Percentiles rank a stretch among this genome's conserved stretches.
Evolutionary conservation across 2,797 vertebrate species (phyloP).

Genomic region (Sylvilagus floridanus): DNA sequence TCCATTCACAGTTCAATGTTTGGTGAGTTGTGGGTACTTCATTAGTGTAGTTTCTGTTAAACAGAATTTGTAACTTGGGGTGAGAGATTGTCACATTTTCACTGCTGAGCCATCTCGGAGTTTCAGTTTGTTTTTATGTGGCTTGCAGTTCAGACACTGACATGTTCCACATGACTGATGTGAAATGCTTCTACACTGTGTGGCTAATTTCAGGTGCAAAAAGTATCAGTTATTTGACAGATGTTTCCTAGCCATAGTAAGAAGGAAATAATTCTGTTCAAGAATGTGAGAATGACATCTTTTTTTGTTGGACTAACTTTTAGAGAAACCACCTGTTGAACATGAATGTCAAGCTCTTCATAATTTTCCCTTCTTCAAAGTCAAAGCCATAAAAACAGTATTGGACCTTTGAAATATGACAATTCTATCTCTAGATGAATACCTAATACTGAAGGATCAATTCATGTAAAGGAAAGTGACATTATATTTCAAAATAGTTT

Average conservation of each 20-base stretch:
- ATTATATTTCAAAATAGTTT: constrained; percentile 21
- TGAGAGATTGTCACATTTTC: not conserved
- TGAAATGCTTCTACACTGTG: not conserved
- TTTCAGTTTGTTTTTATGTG: not conserved
- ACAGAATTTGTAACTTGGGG: not conserved
- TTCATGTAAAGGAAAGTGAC: not conserved
- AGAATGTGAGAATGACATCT: not conserved
- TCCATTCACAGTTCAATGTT: not conserved
- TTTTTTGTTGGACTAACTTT: not conserved
- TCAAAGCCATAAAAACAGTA: not conserved
- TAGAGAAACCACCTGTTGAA: not conserved
- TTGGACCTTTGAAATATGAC: not conserved
- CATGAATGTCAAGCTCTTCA: constrained; percentile 16
- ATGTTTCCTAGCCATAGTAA: not conserved
- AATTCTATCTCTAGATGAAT: not conserved
- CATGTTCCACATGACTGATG: not conserved
- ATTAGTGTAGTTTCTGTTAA: not conserved
- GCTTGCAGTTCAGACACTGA: not conserved
- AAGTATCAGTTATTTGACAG: not conserved
- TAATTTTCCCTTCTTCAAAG: not conserved
- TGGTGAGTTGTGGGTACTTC: not conserved
- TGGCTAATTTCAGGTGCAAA: not conserved
- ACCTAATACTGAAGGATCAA: not conserved
- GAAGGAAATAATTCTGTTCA: constrained; percentile 24
- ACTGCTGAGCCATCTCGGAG: not conserved